These are phyloP conservation scores for Potamarius usumacintae DNA, from an alignment of 2,113 vertebrate species.

Conservation along the genomic window DNA sequence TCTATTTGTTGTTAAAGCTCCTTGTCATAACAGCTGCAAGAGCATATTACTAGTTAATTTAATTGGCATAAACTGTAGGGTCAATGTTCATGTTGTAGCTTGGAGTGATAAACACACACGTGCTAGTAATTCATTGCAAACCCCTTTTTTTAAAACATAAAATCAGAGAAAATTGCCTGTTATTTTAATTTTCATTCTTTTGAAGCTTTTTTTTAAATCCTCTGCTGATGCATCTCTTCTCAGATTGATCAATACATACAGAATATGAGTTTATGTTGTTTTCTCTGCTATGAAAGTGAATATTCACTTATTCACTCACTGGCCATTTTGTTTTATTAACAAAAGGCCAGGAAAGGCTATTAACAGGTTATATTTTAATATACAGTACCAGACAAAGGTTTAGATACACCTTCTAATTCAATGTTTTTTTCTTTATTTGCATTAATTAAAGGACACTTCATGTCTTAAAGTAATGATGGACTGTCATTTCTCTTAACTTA, in stretches of 20 bases:
- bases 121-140: not conserved
- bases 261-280: not conserved
- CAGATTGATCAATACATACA: not conserved
- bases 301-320: not conserved
- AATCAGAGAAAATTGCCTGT: not conserved
- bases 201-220: not conserved
- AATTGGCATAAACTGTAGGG: not conserved
- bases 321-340: not conserved
- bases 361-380: no score
- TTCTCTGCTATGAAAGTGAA: not conserved
- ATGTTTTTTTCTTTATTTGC: no score
- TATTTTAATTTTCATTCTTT: not conserved
- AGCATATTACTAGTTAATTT: constrained; percentile 15
- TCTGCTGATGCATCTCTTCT: not conserved
- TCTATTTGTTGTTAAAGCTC: constrained; percentile 36
- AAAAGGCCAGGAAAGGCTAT: no score
- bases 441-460: no score
- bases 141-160: not conserved
- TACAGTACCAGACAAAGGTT: no score
- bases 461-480: no score
- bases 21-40: constrained; percentile 27
- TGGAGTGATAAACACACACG: not conserved
- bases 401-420: no score
- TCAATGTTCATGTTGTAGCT: constrained; percentile 16
- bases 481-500: no score